phyloP scores from a whole-genome alignment of 2,888 invertebrate genomes.

The Meghimatium bilineatum region DNA sequence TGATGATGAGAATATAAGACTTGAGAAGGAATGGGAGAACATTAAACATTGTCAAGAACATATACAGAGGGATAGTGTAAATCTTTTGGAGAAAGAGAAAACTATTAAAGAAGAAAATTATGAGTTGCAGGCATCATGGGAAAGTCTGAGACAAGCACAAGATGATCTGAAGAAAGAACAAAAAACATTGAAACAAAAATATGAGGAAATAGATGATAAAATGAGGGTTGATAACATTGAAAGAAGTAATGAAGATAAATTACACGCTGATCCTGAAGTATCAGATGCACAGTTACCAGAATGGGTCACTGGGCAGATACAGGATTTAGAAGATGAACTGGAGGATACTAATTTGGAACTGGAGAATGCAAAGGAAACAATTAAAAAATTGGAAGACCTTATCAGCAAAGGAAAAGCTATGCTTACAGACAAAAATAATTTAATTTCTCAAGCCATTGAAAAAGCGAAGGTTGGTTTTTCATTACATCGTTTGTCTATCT shows the following conservation, averaged over 20 bases:
- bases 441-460: neutral
- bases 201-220: conserved; percentile 7
- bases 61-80: neutral
- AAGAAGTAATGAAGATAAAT: neutral
- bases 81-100: neutral
- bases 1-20: neutral
- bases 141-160: neutral
- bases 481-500: too few species aligned
- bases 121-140: neutral
- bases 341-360: neutral
- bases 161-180: neutral
- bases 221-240: neutral
- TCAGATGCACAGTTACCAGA: neutral
- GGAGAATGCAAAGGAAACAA: conserved; percentile 12
- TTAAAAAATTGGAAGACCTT: neutral
- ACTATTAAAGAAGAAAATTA: neutral
- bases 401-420: conserved; percentile 24
- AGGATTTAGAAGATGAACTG: neutral
- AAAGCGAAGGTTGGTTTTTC: neutral
- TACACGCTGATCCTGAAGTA: neutral
- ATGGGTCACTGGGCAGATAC: neutral
- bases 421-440: neutral
- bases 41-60: neutral
- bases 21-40: conserved; percentile 6
- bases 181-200: neutral